These are phyloP conservation scores for Vesta saturnalis DNA, from an alignment of 2,888 invertebrate species.

Conservation along the genomic window DNA sequence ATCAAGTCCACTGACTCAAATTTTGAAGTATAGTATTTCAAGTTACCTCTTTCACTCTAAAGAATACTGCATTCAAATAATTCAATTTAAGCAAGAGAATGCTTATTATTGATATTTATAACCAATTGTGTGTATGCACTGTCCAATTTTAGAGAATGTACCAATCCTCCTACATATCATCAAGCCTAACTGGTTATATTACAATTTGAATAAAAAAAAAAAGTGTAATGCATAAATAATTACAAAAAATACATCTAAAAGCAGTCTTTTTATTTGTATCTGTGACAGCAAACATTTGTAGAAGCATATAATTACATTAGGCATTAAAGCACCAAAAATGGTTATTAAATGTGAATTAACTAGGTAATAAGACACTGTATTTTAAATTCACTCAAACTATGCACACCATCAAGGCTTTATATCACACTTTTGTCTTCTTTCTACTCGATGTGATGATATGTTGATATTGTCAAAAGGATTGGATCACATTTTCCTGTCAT, in stretches of 20 bases:
- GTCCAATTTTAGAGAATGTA: no score
- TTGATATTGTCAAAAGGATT: constrained; percentile 61
- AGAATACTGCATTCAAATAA: no score
- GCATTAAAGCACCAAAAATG: constrained; percentile 58
- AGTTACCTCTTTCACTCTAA: no score
- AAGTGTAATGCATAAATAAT: no score
- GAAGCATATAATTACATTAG: constrained; percentile 58
- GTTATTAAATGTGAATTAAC: constrained; percentile 51
- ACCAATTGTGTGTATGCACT: no score
- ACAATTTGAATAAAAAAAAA: no score
- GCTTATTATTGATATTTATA: no score
- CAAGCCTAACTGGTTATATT: no score
- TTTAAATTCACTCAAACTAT: constrained; percentile 49
- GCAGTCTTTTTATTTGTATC: constrained; percentile 43
- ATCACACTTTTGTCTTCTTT: constrained; percentile 56
- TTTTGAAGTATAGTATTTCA: no score
- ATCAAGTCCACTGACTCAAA: no score
- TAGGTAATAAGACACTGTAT: constrained; percentile 52
- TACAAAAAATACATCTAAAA: constrained; percentile 35
- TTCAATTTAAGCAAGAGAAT: no score
- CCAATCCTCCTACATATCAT: no score
- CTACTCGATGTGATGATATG: constrained; percentile 59
- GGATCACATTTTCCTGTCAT: constrained; percentile 50
- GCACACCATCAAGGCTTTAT: constrained; percentile 59
- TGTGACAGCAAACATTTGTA: constrained; percentile 50